A percentile compares a stretch with the other conserved stretches of the same genome.
Conservation (phyloP, 2,888 invertebrate genomes). For the Aquatica leii region DNA sequence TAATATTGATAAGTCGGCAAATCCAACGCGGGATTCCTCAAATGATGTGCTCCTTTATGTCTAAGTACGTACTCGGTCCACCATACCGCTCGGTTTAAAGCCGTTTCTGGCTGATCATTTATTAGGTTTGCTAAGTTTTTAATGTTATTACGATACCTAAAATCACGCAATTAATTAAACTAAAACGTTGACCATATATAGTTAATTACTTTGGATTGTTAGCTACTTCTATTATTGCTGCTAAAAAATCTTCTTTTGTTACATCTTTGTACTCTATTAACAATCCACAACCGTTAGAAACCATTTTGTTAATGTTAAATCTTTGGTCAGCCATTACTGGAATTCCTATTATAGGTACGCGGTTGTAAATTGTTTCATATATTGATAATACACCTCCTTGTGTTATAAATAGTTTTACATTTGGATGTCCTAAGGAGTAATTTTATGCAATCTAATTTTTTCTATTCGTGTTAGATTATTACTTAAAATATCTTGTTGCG, state of each 20-base stretch:
- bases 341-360: conserved; percentile 58
- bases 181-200: neutral
- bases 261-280: conserved; percentile 50
- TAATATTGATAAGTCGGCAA: conserved; percentile 43
- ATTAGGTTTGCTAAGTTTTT: conserved; percentile 33
- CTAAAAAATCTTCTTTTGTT: conserved; percentile 47
- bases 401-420: conserved; percentile 61
- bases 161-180: conserved; percentile 31
- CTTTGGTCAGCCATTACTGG: conserved; percentile 60
- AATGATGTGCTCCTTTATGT: conserved; percentile 44
- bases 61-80: conserved; percentile 51
- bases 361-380: conserved; percentile 59
- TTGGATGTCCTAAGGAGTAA: conserved; percentile 52
- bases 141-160: conserved; percentile 43
- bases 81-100: conserved; percentile 49
- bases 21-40: conserved; percentile 36
- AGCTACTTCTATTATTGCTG: conserved; percentile 45
- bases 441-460: neutral
- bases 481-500: conserved; percentile 22
- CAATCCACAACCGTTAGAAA: conserved; percentile 50
- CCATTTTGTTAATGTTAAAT: conserved; percentile 49
- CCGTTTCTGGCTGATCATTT: conserved; percentile 45
- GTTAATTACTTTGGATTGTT: conserved; percentile 35
- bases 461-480: neutral
- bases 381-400: conserved; percentile 62